Evolutionary conservation across 2,888 invertebrate species (phyloP).

Genomic region (Meiosimyza decipiens): DNA sequence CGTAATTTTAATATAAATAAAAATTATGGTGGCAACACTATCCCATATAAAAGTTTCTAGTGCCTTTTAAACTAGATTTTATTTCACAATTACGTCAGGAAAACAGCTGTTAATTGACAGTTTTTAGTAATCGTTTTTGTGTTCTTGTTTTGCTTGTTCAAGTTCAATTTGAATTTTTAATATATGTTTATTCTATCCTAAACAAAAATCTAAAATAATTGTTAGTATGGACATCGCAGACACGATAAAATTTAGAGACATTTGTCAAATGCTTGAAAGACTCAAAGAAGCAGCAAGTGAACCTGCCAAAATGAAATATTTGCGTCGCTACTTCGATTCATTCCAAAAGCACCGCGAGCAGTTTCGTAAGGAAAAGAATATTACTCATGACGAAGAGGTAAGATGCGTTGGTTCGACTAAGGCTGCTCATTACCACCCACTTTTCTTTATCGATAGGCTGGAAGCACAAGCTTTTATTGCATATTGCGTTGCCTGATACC

Average conservation of each 20-base stretch:
- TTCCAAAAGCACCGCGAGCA: constrained; percentile 56
- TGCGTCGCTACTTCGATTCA: constrained; percentile 58
- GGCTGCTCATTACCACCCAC: neutral
- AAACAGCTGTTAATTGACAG: constrained; percentile 25
- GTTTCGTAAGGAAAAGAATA: constrained; percentile 48
- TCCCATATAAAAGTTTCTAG: no score
- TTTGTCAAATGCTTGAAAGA: constrained; percentile 59
- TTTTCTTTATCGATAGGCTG: constrained; percentile 62
- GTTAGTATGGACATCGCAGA: constrained; percentile 55
- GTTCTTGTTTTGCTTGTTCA: constrained; percentile 6
- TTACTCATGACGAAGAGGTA: constrained; percentile 43
- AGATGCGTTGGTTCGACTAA: neutral
- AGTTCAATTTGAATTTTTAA: constrained; percentile 25
- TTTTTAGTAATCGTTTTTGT: neutral
- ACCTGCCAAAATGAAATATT: constrained; percentile 53
- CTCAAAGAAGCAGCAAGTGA: constrained; percentile 51
- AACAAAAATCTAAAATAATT: constrained; percentile 8
- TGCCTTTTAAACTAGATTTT: no score
- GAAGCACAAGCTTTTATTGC: constrained; percentile 74
- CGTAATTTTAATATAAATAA: no score
- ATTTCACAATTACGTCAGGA: neutral
- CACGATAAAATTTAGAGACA: constrained; percentile 58
- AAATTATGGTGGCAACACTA: no score
- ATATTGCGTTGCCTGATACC: constrained; percentile 84
- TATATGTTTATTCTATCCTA: no score